Evolutionary conservation across 2,797 vertebrate genomes (phyloP), one percentile per base, ranked within the genome.

Genomic region (Catamblyrhynchus diadema): DNA sequence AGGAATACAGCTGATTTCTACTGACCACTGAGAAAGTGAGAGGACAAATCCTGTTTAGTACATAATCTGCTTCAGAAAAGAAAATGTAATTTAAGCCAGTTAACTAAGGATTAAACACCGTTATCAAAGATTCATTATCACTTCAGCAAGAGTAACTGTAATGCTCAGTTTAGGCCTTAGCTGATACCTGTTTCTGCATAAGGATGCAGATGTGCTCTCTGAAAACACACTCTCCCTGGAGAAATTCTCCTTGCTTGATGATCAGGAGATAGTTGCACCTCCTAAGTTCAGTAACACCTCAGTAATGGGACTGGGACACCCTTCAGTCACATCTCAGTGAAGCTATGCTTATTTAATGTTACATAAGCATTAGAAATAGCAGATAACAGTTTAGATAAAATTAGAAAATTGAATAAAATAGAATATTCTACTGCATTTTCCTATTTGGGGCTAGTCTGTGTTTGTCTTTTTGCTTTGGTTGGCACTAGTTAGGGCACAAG

Each of bases 91-190:
- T 93, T 88, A 92, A 94, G 21, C 15, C 79, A 51, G 64, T 88
- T 65, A 93, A 86, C 10, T 45, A 90, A 88, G 64, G 65, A 88
- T 80, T 95, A 79, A 90, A 94, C 87, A 67, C 54, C 33, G 54
- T 62, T 37, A 69, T 64, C n/a, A 72, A 93, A 80, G 39, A 19
- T 30, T 78, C 75, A 48, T 86, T 78, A 91, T 85, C 56, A 71
- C 69, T 90, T 74, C 64, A 85, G 27, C 74, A 75, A 77, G 81
- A 88, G 72, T 60, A 77, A 71, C 45, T 37, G 39, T 32, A 90
- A 73, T 59, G 57, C 41, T 33, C 23, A 70, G 42, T 50, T 90
- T n/a, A 60, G 41, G 47, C 28, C n/a, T 77, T 75, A 67, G 61
- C 44, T 62, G 74, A 56, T 56, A 80, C 20, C 20, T 82, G 65